Evolutionary conservation across 2,797 vertebrate genomes (phyloP), one percentile per base, ranked within the genome.

Genomic region (Sebastes steindachneri): DNA sequence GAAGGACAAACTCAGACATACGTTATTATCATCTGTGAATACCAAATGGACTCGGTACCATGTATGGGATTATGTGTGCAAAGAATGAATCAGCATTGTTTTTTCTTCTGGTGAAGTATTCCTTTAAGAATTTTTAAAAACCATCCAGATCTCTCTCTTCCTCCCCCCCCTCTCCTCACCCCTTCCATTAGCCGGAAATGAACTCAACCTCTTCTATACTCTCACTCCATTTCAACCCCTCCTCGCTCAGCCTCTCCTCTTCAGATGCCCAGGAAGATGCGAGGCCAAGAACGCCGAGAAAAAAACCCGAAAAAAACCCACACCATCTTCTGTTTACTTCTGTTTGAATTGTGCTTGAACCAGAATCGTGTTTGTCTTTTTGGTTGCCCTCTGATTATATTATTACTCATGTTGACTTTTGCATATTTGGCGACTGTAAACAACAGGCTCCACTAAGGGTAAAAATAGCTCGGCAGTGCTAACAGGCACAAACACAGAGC

Each of bases 381-480:
- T 64, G 54, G 60, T 70, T 80, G 82, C 73, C 82, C 88, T 84
- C 86, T 86, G 83, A 92, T 92, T 87, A 88, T 89, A 84, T 86
- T 79, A 64, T n/a, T 41, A 25, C 79, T 83, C 85, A 59, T 87
- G 85, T 85, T 84, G 87, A 83, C 82, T 85, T 83, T 74, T 80
- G 80, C 74, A 84, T 83, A 82, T 91, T 88, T 80, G 80, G 14
- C 60, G 51, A 17, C 80, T 80, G 80, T 86, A 91, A 91, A 91
- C 87, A 89, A 60, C 79, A 65, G 70, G 75, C 72, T 75, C 57
- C 51, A 45, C 71, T 58, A 54, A 55, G n/a, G 82, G 77, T 91
- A 91, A 89, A 92, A 90, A 91, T 92, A 90, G 80, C 88, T 60
- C 59, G 77, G 76, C 83, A 68, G 63, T 4, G 79, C 85, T 83